Conservation (phyloP, 2,888 invertebrate species). For the Gymnocheta viridis region DNA sequence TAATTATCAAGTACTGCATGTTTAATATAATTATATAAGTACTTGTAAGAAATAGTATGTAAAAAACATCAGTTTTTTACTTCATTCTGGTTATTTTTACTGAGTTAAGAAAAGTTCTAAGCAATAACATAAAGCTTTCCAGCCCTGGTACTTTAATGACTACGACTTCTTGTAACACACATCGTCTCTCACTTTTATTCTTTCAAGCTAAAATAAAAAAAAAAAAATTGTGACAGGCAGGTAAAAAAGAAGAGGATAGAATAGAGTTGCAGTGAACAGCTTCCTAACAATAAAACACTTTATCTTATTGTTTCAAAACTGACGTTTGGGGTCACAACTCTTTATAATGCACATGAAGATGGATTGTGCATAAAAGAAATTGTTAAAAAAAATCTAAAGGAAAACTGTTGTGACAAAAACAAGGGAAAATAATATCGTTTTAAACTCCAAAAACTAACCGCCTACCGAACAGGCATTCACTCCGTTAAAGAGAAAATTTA, state of each 20-base stretch:
- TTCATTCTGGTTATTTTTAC: too few relatives aligned
- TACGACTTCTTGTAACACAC: neutral
- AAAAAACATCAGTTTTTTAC: too few relatives aligned
- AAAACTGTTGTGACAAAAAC: constrained; percentile 23
- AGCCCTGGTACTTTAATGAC: neutral
- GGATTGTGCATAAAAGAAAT: constrained; percentile 12
- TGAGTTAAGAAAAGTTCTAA: too few relatives aligned
- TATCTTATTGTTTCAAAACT: constrained; percentile 58
- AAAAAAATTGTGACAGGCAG: neutral
- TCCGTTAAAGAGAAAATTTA: neutral
- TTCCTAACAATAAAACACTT: constrained; percentile 51
- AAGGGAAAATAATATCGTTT: constrained; percentile 13
- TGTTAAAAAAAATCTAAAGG: neutral
- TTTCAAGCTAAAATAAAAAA: neutral
- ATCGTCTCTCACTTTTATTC: neutral
- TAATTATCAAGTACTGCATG: too few relatives aligned
- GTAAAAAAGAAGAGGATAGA: neutral
- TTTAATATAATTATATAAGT: too few relatives aligned
- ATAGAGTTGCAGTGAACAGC: constrained; percentile 23
- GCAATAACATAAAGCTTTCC: too few relatives aligned
- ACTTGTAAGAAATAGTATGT: too few relatives aligned
- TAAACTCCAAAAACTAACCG: constrained; percentile 25
- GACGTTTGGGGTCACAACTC: constrained; percentile 70
- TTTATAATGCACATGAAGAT: constrained; percentile 55
- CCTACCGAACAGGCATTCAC: constrained; percentile 17